Conservation (phyloP, 35 echinoderm and acorn worm genomes). For the Lytechinus variegatus region DNA sequence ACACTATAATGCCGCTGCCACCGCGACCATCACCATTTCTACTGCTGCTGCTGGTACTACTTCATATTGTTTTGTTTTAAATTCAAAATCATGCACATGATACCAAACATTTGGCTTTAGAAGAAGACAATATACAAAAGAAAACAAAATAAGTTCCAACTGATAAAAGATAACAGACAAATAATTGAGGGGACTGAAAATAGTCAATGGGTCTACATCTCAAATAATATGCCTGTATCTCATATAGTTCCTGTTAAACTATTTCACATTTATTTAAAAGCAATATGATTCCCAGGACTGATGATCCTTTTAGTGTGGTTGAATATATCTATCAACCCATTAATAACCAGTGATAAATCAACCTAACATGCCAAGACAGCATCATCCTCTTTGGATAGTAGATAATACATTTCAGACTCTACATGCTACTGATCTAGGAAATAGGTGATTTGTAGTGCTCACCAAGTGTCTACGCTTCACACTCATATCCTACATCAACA, state of each 20-base stretch:
- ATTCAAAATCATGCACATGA: no score
- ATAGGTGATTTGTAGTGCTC: background rate
- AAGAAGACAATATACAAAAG: background rate
- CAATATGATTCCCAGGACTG: background rate
- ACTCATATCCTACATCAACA: background rate
- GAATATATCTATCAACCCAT: background rate
- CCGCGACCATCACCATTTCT: no score
- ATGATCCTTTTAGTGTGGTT: background rate
- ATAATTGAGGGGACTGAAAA: no score
- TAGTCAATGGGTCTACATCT: no score
- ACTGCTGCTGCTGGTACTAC: no score
- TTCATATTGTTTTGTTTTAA: no score
- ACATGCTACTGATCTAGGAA: slow-evolving; percentile 10
- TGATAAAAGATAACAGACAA: no score
- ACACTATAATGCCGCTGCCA: no score
- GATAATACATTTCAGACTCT: background rate
- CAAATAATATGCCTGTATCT: background rate
- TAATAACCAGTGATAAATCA: background rate
- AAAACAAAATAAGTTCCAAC: no score
- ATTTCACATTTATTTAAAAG: background rate
- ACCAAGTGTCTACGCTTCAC: background rate
- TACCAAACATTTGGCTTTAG: no score
- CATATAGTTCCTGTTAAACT: background rate
- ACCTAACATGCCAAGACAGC: background rate
- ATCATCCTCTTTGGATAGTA: background rate